phyloP scores from a whole-genome alignment of 2,797 vertebrate genomes.

The Pipistrellus pygmaeus region DNA sequence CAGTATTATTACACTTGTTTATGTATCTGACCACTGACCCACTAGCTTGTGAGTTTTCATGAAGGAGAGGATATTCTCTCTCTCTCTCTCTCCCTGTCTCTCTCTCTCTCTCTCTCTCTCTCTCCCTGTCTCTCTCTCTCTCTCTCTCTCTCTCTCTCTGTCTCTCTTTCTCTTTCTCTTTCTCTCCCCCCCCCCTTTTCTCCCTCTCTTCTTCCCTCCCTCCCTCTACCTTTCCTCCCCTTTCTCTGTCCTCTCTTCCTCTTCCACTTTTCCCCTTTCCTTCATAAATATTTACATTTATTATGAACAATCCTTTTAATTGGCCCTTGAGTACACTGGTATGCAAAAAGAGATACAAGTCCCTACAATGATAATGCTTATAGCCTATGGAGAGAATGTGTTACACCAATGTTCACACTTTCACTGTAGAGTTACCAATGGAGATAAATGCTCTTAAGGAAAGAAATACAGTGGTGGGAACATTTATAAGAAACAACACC shows the following conservation, averaged over 20 bases:
- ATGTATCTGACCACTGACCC: not conserved
- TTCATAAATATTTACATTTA: conserved; percentile 21
- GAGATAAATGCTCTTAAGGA: not conserved
- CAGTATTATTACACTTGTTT: not conserved
- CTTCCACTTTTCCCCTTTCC: not conserved
- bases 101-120: too few relatives aligned
- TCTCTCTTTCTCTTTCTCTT: too few relatives aligned
- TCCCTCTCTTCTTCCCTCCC: too few relatives aligned
- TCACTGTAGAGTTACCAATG: not conserved
- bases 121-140: too few relatives aligned
- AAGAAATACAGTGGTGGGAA: not conserved
- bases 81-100: not conserved
- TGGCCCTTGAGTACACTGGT: not conserved
- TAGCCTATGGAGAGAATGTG: not conserved
- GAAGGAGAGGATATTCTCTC: not conserved
- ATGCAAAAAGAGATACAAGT: not conserved
- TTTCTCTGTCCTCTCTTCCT: not conserved
- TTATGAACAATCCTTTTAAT: not conserved
- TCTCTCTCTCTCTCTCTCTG: accelerated
- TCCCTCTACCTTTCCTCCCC: not conserved
- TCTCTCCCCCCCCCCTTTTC: too few relatives aligned
- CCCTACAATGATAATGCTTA: not conserved
- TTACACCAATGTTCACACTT: not conserved
- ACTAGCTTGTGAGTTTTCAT: not conserved
- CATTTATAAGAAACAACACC: not conserved